Conservation (phyloP, 2,113 vertebrate genomes). For the Oreochromis niloticus region DNA sequence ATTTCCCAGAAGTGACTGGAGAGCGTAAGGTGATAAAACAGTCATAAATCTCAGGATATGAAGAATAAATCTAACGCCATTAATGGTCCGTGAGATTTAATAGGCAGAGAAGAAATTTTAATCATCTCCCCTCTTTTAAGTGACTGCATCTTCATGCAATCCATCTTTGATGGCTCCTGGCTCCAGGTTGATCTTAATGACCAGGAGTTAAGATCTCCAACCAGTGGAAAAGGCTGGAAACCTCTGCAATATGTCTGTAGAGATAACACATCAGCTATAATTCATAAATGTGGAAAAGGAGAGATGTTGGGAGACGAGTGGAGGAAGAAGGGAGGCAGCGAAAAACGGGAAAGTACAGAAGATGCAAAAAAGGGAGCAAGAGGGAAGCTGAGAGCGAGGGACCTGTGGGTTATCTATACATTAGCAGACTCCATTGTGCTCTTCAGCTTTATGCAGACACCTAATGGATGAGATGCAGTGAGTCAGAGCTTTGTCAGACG, state of each 20-base stretch:
- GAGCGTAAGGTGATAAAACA: constrained; percentile 27
- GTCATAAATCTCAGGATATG: constrained; percentile 26
- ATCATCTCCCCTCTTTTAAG: not conserved
- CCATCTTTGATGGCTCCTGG: not conserved
- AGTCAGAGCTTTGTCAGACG: constrained; percentile 50
- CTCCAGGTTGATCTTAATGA: not conserved
- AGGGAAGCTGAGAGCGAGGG: not conserved
- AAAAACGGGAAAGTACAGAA: not conserved
- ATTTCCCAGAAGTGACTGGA: constrained; percentile 14
- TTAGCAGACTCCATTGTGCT: constrained; percentile 59
- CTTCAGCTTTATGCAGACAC: constrained; percentile 24
- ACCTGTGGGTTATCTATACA: constrained; percentile 60
- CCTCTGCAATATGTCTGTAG: not conserved
- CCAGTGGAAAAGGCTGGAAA: not conserved
- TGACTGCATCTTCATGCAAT: not conserved
- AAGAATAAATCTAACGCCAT: constrained; percentile 21
- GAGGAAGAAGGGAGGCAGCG: not conserved
- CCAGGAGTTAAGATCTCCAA: not conserved
- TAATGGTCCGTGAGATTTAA: constrained; percentile 29
- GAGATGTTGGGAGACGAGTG: not conserved
- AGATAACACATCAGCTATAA: not conserved
- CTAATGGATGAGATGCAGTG: constrained; percentile 65
- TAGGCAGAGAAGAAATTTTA: constrained; percentile 15
- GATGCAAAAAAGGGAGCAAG: not conserved
- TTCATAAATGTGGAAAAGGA: not conserved